Conservation (phyloP, 2,888 invertebrate genomes). For the Hirtodrosophila duncani region DNA sequence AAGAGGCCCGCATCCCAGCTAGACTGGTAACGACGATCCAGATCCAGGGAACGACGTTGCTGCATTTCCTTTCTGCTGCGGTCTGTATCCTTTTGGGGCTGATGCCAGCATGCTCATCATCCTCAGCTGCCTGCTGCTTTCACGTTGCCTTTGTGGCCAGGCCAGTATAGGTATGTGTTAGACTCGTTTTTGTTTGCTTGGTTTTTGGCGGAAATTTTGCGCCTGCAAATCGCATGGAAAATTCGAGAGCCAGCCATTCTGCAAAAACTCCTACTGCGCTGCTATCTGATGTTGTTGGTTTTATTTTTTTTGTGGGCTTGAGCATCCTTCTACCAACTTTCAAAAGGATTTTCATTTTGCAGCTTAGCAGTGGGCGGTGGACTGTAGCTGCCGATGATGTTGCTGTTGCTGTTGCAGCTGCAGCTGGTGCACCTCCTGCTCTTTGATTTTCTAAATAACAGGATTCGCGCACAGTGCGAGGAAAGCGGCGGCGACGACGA, state of each 20-base stretch:
- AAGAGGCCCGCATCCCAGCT: too few species aligned
- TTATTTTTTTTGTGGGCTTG: too few species aligned
- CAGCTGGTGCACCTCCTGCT: slow-evolving; percentile 14
- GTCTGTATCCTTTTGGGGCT: slow-evolving; percentile 37
- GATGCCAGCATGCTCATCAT: too few species aligned
- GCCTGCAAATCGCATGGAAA: slow-evolving; percentile 69
- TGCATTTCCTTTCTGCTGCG: slow-evolving; percentile 42
- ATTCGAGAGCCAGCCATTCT: slow-evolving; percentile 37
- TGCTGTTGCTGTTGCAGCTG: background rate
- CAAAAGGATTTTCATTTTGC: slow-evolving; percentile 68
- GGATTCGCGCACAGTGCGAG: slow-evolving; percentile 39
- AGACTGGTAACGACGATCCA: too few species aligned
- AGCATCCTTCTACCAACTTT: slow-evolving; percentile 27
- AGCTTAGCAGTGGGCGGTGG: slow-evolving; percentile 55
- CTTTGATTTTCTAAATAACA: slow-evolving; percentile 41
- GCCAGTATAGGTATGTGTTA: background rate
- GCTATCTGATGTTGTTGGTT: slow-evolving; percentile 40
- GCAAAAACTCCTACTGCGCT: slow-evolving; percentile 1
- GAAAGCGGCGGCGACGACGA: slow-evolving; percentile 48
- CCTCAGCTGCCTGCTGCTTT: slow-evolving; percentile 20
- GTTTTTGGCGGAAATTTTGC: slow-evolving; percentile 71
- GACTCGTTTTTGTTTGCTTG: slow-evolving; percentile 42
- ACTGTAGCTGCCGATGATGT: background rate
- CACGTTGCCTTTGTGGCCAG: slow-evolving; percentile 34
- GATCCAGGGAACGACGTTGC: slow-evolving; percentile 28